Conservation (phyloP, 2,797 vertebrate genomes). For the Bovichtus diacanthus region DNA sequence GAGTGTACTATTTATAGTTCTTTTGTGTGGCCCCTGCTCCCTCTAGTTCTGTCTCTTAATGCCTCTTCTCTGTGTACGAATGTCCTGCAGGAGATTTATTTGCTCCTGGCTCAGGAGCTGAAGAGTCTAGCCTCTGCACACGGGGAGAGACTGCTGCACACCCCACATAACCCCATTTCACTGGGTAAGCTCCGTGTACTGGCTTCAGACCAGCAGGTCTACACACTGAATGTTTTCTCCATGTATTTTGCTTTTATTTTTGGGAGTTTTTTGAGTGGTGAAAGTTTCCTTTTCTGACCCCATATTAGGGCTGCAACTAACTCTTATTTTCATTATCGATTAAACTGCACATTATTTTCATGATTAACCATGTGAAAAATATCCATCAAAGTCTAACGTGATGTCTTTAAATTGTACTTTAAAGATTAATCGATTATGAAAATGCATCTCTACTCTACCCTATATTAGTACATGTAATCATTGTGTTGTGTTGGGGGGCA, state of each 20-base stretch:
- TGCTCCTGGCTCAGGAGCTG: conserved; percentile 90
- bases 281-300: neutral
- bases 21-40: conserved; percentile 5
- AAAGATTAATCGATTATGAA: too few species aligned
- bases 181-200: conserved; percentile 86
- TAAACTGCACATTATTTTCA: too few species aligned
- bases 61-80: conserved; percentile 71
- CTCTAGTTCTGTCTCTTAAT: conserved; percentile 24
- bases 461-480: neutral
- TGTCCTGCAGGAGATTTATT: conserved; percentile 91
- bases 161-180: conserved; percentile 96
- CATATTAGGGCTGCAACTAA: neutral
- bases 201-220: neutral
- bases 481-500: conserved; percentile 26
- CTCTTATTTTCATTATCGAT: too few species aligned
- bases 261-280: neutral
- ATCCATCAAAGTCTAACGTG: too few species aligned
- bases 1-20: conserved; percentile 77
- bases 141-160: conserved; percentile 91
- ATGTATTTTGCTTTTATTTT: neutral
- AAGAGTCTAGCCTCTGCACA: conserved; percentile 89
- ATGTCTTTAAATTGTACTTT: too few species aligned
- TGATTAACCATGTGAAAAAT: too few species aligned
- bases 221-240: neutral
- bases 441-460: too few species aligned